Conservation (phyloP, 2,113 vertebrate genomes). For the Alectura lathami region DNA sequence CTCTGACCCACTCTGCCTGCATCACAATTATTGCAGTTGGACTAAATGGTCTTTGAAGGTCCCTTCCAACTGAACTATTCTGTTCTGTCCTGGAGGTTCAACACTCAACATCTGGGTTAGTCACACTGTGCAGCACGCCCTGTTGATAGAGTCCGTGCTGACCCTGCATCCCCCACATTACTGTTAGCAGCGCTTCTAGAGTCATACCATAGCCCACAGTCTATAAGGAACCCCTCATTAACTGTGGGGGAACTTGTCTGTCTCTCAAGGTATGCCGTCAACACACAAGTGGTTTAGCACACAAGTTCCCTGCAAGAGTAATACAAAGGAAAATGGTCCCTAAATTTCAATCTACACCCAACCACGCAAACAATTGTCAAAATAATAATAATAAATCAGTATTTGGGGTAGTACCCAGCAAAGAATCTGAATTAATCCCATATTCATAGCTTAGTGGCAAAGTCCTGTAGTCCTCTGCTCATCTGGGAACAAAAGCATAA, state of each 20-base stretch:
- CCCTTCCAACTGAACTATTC: background rate
- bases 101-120: background rate
- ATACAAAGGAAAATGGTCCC: background rate
- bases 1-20: background rate
- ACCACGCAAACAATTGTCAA: background rate
- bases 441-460: background rate
- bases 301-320: background rate
- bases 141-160: rapidly evolving
- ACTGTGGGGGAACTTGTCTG: rapidly evolving
- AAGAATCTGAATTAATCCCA: background rate
- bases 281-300: background rate
- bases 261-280: background rate
- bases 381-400: background rate
- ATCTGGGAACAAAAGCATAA: background rate
- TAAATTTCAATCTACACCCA: background rate
- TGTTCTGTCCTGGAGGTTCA: background rate
- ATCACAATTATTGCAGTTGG: background rate
- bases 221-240: background rate
- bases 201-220: background rate
- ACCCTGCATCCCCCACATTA: background rate
- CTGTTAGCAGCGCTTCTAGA: background rate
- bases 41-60: background rate
- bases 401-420: background rate
- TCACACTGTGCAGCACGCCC: background rate
- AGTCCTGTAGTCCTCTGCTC: background rate